Conservation (phyloP, 2,113 vertebrate genomes). For the Pluvianellus socialis region DNA sequence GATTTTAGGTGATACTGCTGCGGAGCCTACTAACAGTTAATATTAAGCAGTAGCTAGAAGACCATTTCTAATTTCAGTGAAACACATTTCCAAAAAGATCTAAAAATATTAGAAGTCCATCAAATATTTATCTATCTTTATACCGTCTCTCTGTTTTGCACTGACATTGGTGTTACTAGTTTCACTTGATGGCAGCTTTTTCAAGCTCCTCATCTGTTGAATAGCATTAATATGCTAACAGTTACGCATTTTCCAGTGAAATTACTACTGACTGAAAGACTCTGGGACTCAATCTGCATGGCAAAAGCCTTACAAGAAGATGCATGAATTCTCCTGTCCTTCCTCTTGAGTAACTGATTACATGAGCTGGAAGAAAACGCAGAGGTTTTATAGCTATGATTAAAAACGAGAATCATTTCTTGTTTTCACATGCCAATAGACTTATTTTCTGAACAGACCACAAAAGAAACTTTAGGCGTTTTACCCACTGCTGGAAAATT, state of each 20-base stretch:
- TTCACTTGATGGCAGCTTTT: neutral
- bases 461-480: neutral
- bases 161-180: neutral
- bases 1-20: neutral
- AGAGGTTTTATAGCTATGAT: neutral
- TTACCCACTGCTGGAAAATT: neutral
- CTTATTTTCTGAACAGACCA: neutral
- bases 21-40: neutral
- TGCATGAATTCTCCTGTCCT: neutral
- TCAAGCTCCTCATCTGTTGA: neutral
- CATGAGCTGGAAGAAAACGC: neutral
- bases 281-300: neutral
- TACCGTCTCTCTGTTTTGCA: neutral
- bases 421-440: neutral
- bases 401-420: neutral
- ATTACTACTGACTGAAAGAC: neutral
- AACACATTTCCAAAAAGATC: neutral
- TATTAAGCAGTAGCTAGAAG: neutral
- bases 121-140: neutral
- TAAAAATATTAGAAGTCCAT: neutral
- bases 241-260: neutral
- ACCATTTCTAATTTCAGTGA: neutral
- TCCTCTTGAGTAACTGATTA: neutral
- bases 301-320: neutral
- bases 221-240: neutral